Base-by-base conservation (phyloP, 2,888 invertebrate genomes). In the Eilema caniola region DNA sequence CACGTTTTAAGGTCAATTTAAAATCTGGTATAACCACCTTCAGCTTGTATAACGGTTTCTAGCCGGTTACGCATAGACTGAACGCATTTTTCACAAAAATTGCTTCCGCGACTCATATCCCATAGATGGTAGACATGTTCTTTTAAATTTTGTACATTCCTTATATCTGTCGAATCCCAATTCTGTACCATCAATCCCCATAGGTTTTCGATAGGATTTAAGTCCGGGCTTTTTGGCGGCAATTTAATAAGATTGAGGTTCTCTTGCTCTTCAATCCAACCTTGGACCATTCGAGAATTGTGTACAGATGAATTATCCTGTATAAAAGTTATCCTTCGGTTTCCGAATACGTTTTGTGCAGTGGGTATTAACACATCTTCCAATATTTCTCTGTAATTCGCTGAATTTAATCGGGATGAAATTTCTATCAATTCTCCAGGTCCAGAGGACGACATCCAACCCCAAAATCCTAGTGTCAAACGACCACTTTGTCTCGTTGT, bases 181-280 rank as follows among this genome's bases (percentile, higher is more conserved):
- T 59, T 59, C n/a, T 62, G 62, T 10, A 66, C 62, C 66, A 70
- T 70, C 53, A 56, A 62, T 24, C 70, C 70, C 66, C 66, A 70
- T 25, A 66, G 41, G 37, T 70, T 66, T 66, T 66, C 70, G 62
- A 37, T 37, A 37, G 33, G 62, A 28, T 70, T 70, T 62, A 70
- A 24, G 37, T 70, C 70, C 23, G 70, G 70, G 28, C 62, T 57
- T 66, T n/a, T 59, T 59, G 59, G 59, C 25, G 59, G 59, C 23
- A 59, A 25, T 59, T 59, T 59, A 59, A 59, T 59, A 8, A 59
- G 25, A 23, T 59, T 23, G 24, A 59, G 25, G 25, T 59, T 25
- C 8, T 24, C 59, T 24, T 59, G 24, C 25, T 59, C 24, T 24
- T 24, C 10, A 24, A 59, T 59, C 59, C 59, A 59, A 23, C 25